Conservation (phyloP, 2,113 vertebrate species). For the Coregonus clupeaformis region DNA sequence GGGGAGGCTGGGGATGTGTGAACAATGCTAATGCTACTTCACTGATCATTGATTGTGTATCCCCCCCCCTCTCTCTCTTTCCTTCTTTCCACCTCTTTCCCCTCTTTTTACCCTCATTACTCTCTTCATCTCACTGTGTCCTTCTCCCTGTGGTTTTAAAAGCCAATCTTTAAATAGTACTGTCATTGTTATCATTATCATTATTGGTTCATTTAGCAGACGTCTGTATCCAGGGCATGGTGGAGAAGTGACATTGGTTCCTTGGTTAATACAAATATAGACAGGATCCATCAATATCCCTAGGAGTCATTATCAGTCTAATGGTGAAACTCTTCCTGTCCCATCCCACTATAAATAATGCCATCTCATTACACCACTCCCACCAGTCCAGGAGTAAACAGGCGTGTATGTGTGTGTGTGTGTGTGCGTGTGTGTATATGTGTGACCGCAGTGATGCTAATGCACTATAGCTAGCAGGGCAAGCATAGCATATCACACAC, state of each 20-base stretch:
- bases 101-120: not conserved
- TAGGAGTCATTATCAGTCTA: conserved; percentile 64
- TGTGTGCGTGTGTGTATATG: too few species aligned
- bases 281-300: conserved; percentile 68
- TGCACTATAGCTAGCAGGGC: conserved; percentile 5
- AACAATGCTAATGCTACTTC: conserved; percentile 72
- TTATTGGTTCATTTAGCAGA: conserved; percentile 71
- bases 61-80: not conserved
- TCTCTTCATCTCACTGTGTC: conserved; percentile 17
- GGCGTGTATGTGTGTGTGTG: not conserved
- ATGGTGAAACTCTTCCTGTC: conserved; percentile 36
- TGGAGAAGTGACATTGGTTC: conserved; percentile 58
- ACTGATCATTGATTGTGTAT: conserved; percentile 63
- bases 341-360: conserved; percentile 61
- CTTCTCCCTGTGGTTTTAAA: conserved; percentile 53
- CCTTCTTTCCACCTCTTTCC: too few species aligned
- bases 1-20: conserved; percentile 56
- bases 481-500: not conserved
- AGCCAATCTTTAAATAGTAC: conserved; percentile 51
- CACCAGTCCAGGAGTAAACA: conserved; percentile 25
- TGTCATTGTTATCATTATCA: conserved; percentile 67
- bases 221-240: conserved; percentile 67
- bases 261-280: conserved; percentile 70
- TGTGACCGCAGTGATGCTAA: not conserved
- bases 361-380: conserved; percentile 53